phyloP scores from a whole-genome alignment of 53 echinoderm and acorn worm species.

The Stichopus horrens region DNA sequence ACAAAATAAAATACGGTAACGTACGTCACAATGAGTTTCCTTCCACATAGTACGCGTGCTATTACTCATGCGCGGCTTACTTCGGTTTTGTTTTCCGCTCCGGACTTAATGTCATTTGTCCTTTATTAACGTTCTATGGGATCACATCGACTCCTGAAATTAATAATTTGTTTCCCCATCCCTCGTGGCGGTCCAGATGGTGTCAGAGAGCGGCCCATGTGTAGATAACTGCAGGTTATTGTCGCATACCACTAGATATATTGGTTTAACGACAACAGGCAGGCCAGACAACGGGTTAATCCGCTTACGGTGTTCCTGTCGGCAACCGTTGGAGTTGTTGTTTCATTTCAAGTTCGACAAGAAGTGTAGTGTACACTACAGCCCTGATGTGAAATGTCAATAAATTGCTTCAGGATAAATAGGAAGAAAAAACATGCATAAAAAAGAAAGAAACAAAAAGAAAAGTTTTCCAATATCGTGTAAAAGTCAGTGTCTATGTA shows the following conservation, averaged over 20 bases:
- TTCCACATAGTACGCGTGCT: no score
- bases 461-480: not conserved
- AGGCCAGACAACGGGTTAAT: not conserved
- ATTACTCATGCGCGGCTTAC: no score
- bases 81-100: no score
- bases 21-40: no score
- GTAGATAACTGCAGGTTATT: not conserved
- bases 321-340: not conserved
- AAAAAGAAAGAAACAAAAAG: not conserved
- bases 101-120: no score
- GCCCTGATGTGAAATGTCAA: not conserved
- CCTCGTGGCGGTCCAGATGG: conserved; percentile 1
- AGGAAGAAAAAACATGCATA: no score
- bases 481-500: not conserved
- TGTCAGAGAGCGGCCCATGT: not conserved
- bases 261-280: not conserved
- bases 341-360: not conserved
- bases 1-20: no score
- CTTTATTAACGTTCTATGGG: not conserved
- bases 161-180: not conserved
- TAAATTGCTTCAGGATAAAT: not conserved
- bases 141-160: not conserved
- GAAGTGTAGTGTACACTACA: not conserved
- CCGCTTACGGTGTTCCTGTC: not conserved
- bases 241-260: not conserved